phyloP scores from a whole-genome alignment of 2,113 vertebrate species.

The Salvelinus sp. region DNA sequence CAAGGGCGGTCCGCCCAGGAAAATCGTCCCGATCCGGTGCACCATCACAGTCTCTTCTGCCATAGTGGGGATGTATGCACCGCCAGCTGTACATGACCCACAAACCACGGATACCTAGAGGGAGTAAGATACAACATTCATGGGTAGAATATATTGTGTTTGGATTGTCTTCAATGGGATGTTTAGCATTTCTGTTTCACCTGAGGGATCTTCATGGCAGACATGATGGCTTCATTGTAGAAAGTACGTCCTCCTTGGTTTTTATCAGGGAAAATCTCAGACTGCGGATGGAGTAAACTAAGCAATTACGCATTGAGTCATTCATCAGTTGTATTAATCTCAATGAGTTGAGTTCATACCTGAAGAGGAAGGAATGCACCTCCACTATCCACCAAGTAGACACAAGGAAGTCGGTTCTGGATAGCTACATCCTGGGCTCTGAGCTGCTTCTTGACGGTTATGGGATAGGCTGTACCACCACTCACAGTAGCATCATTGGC shows the following conservation, averaged over 20 bases:
- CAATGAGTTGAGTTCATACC: constrained; percentile 58
- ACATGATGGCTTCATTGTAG: constrained; percentile 86
- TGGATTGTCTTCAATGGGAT: neutral
- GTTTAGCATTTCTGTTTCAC: constrained; percentile 57
- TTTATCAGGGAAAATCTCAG: constrained; percentile 87
- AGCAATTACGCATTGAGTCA: neutral
- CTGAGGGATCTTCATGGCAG: constrained; percentile 84
- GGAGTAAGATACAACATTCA: neutral
- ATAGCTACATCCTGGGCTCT: constrained; percentile 81
- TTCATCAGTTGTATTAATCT: too few relatives aligned
- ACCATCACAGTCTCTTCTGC: constrained; percentile 82
- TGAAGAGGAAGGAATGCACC: constrained; percentile 85
- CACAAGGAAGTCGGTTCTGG: constrained; percentile 79
- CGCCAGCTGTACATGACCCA: constrained; percentile 85
- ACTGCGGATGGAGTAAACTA: constrained; percentile 54
- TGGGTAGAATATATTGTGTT: neutral
- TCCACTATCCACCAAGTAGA: constrained; percentile 83
- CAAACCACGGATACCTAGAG: constrained; percentile 84
- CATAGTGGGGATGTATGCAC: constrained; percentile 84
- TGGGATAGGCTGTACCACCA: constrained; percentile 81
- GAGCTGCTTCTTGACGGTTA: constrained; percentile 85
- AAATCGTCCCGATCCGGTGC: constrained; percentile 82
- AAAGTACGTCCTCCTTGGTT: constrained; percentile 83
- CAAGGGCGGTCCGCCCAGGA: constrained; percentile 84
- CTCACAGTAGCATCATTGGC: constrained; percentile 85